Evolutionary conservation across 1,140 invertebrate genomes (phyloP), one percentile per base, ranked within the genome.

Genomic region (Mylabris phalerata): DNA sequence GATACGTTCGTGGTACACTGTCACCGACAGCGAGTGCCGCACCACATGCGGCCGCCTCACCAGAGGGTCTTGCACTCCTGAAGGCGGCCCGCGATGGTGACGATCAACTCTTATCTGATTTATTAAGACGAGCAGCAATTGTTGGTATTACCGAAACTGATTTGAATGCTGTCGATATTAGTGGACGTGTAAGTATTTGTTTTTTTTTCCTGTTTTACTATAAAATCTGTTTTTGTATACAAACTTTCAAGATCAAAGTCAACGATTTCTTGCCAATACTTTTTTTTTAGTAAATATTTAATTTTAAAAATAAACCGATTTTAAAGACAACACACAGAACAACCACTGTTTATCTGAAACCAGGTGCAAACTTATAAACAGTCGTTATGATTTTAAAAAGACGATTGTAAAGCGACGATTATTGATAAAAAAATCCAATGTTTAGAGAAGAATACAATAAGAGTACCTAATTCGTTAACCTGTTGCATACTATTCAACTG

Each of bases 1-100:
- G 63, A 24, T 74, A 74, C 61, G 55, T 71, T 41, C 67, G 68
- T 51, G 73, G 72, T 67, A 74, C 70, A 49, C 74, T 74, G 72
- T 73, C 73, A 57, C 73, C 73, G 2, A 73, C 72, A 50, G 64
- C 67, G 26, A 67, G 61, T 50, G 63, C 67, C 38, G 63, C 64
- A 47, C 65, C 63, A 65, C 49, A 64, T 68, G 49, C 66, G 65
- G 61, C 67, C 55, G 57, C 58, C 9, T 42, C 41, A 42, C 41
- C 41, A 4, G 70, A 65, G 47, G 69, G 68, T 43, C 68, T 68
- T 55, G 66, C 62, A 9, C 63, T 73, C 3, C 62, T 75, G 11
- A 61, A 65, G 48, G 73, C 73, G 5, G 72, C 72, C 24, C 66
- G 71, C 44, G 73, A 75, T 60, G 71, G 66, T 4, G 73, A 75